Conservation (phyloP, 2,113 vertebrate genomes). For the Pygoscelis adeliae region DNA sequence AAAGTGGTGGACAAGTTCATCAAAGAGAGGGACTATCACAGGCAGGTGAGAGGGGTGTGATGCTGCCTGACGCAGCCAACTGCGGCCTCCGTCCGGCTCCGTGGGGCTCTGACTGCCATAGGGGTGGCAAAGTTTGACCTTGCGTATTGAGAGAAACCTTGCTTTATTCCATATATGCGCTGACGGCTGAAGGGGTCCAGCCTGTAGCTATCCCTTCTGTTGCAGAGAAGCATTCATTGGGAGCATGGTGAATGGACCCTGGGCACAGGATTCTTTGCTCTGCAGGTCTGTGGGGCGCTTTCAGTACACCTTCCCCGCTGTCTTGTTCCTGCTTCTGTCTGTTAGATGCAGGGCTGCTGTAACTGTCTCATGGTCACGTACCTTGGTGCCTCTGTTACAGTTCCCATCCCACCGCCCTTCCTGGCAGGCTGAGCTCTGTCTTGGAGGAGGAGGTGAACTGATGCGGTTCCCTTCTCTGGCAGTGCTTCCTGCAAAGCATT, state of each 20-base stretch:
- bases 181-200: background rate
- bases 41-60: constrained; percentile 79
- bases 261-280: background rate
- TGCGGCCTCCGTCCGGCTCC: background rate
- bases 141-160: background rate
- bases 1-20: constrained; percentile 94
- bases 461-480: background rate
- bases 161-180: background rate
- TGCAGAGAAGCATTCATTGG: background rate
- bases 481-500: background rate
- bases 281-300: background rate
- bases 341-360: background rate
- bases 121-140: background rate
- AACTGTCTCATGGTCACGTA: background rate
- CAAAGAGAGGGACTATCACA: constrained; percentile 90
- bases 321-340: background rate
- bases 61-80: background rate
- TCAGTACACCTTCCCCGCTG: background rate
- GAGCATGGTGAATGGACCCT: background rate
- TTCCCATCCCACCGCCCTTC: background rate
- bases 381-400: background rate
- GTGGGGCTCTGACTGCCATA: fast-evolving
- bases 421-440: background rate
- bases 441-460: background rate
- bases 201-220: background rate